Base-by-base conservation (phyloP, 37 sponge, comb jelly and placozoan genomes). In the Spongilla lacustris region DNA sequence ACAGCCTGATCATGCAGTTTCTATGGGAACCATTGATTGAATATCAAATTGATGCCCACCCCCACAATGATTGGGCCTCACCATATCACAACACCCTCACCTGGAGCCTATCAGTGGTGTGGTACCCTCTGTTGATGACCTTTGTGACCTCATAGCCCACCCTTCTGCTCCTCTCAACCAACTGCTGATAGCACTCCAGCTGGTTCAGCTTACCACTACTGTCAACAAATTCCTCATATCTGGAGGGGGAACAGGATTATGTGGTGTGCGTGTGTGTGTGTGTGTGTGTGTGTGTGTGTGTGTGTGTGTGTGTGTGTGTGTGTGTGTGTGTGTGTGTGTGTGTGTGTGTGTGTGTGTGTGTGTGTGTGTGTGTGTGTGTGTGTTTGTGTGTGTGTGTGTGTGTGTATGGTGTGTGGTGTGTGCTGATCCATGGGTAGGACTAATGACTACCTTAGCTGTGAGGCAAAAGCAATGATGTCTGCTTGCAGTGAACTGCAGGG, bases 141-240 rank as follows among this genome's bases (percentile, higher is more conserved):
- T 96, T 96, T 68, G 84, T 89, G 17, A 93, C 73, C 72, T 84
- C 87, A 37, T 91, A 96, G 48, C 96, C 96, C 22, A 96, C 94
- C 17, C 79, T 73, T 41, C 86, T 79, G 29, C 91, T 84, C 32
- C 93, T 76, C 34, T 79, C 76, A 0, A 77, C 80, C 36, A 96
- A 83, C 81, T 93, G 92, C 22, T 89, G 75, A 69, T 89, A 96
- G 48, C 85, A 85, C 32, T 91, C 88, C 79, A 96, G 72, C 9
- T 71, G 77, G 36, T 96, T 96, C 28, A 96, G 82, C 37, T 81
- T 58, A 67, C 89, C 81, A 11, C 90, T 89, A 67, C 83, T 83
- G 28, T 96, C 96, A 81, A 96, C 81, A 80, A 96, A 96, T 69
- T 96, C 96, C 48, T 96, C 94, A 79, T 93, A 96, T 34, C 93